These are phyloP conservation scores for Eupithecia inturbata DNA, from an alignment of 2,888 invertebrate species.

Conservation along the genomic window DNA sequence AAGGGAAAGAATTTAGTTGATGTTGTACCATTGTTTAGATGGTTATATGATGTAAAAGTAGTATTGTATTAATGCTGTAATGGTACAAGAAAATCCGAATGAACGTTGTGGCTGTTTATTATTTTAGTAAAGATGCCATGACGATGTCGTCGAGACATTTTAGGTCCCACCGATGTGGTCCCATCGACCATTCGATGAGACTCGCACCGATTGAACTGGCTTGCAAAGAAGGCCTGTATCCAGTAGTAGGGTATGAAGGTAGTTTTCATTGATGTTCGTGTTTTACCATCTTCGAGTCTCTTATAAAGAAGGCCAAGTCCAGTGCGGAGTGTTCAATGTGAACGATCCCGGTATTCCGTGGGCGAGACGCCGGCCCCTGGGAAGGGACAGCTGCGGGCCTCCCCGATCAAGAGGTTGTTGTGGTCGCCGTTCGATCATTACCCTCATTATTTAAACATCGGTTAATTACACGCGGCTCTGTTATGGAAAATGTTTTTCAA, in stretches of 20 bases:
- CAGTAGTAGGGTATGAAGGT: neutral
- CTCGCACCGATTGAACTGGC: neutral
- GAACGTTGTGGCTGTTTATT: neutral
- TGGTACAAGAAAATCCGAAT: too few relatives aligned
- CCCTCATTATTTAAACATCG: constrained; percentile 45
- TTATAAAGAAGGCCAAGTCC: neutral
- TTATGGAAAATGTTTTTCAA: constrained; percentile 40
- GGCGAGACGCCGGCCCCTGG: constrained; percentile 55
- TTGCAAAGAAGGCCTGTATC: neutral
- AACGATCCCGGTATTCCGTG: neutral
- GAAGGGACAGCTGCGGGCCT: constrained; percentile 57
- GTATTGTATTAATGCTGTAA: too few relatives aligned
- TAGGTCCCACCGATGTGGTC: too few relatives aligned
- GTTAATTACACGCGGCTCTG: constrained; percentile 41
- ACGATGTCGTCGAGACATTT: too few relatives aligned
- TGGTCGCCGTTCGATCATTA: constrained; percentile 71
- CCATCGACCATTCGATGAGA: neutral
- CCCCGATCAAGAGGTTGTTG: constrained; percentile 57
- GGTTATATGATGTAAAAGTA: too few relatives aligned
- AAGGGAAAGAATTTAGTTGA: neutral
- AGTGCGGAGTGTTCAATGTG: neutral
- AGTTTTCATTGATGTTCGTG: neutral
- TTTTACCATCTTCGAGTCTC: neutral
- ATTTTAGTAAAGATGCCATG: neutral
- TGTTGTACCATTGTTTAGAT: too few relatives aligned